phyloP scores from a whole-genome alignment of 2,113 vertebrate species.

The Aspiorhynchus laticeps region DNA sequence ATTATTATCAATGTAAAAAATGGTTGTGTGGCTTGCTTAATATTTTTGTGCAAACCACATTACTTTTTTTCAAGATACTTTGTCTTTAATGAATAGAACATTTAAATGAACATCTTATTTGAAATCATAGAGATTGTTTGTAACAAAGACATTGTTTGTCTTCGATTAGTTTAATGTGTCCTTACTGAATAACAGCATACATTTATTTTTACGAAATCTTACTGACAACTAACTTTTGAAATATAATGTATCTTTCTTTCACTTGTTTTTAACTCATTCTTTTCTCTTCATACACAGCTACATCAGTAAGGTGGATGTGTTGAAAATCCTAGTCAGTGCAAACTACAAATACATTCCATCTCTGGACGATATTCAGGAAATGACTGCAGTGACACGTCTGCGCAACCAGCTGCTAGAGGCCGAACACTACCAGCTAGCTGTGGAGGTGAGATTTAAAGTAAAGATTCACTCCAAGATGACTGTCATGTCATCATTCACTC shows the following conservation, averaged over 20 bases:
- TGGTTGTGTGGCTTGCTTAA: background rate
- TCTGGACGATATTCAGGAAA: conserved; percentile 91
- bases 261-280: background rate
- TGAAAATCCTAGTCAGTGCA: conserved; percentile 91
- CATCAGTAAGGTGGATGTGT: conserved; percentile 95
- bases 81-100: background rate
- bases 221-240: too few relatives aligned
- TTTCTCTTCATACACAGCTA: conserved; percentile 76
- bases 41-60: background rate
- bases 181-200: background rate
- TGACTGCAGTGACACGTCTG: conserved; percentile 86
- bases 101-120: background rate
- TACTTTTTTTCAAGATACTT: background rate
- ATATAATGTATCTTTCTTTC: background rate
- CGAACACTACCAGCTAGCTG: conserved; percentile 92
- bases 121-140: too few relatives aligned
- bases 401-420: conserved; percentile 93
- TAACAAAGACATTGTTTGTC: background rate
- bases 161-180: background rate
- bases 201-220: background rate
- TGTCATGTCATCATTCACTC: background rate
- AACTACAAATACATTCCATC: conserved; percentile 92
- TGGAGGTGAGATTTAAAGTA: conserved; percentile 84
- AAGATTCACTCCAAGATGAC: background rate
- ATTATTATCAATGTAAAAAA: background rate